Evolutionary conservation across 2,888 invertebrate species (phyloP).

Genomic region (Aphodius sticticus): DNA sequence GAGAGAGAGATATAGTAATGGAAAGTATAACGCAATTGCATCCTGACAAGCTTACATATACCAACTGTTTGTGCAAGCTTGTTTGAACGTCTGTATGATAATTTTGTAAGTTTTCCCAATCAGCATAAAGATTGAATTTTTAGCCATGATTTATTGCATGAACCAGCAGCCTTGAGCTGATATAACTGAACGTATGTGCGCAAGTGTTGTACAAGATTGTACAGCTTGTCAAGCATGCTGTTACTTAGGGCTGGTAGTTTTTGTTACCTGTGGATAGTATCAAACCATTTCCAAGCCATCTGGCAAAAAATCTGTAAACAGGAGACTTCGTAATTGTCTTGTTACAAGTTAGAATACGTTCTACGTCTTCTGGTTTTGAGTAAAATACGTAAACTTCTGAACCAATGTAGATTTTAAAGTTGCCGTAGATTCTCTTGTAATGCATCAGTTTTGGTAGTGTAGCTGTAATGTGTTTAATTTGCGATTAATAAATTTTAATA

Average conservation of each 20-base stretch:
- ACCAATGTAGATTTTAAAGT: slow-evolving; percentile 30
- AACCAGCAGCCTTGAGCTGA: no score
- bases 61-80: no score
- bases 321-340: slow-evolving; percentile 52
- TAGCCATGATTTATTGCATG: no score
- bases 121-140: no score
- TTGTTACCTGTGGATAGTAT: slow-evolving; percentile 55
- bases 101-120: no score
- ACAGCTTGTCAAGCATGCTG: no score
- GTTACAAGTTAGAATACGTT: slow-evolving; percentile 47
- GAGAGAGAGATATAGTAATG: no score
- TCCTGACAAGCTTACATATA: no score
- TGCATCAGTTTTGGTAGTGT: slow-evolving; percentile 21
- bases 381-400: slow-evolving; percentile 17
- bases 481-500: background rate
- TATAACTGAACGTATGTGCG: no score
- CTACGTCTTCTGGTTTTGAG: slow-evolving; percentile 31
- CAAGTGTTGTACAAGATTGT: no score
- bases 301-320: slow-evolving; percentile 50
- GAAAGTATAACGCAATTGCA: no score
- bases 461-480: slow-evolving; percentile 5
- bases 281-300: slow-evolving; percentile 57
- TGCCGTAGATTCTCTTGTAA: slow-evolving; percentile 27
- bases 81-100: no score
- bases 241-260: background rate